These are phyloP conservation scores for Hypercompe scribonia DNA, from an alignment of 2,888 invertebrate species.

Conservation along the genomic window DNA sequence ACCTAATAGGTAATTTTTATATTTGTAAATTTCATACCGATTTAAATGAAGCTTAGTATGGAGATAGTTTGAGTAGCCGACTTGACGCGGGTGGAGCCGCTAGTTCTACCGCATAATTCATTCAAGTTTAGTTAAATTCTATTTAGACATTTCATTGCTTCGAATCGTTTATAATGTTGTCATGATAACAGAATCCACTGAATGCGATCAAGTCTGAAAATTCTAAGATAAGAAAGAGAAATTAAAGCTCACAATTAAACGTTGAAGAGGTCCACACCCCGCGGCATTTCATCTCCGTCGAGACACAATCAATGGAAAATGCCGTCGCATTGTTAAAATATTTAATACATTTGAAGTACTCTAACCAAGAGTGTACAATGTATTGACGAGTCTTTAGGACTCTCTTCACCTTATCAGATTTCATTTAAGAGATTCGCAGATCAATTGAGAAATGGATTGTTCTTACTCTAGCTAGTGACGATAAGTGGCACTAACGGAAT, in stretches of 20 bases:
- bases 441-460: background rate
- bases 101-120: too few relatives aligned
- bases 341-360: background rate
- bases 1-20: too few relatives aligned
- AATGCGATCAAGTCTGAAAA: background rate
- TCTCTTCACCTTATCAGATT: background rate
- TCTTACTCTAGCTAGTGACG: background rate
- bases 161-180: background rate
- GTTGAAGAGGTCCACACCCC: background rate
- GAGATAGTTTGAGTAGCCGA: too few relatives aligned
- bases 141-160: background rate
- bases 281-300: background rate
- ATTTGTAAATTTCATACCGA: too few relatives aligned
- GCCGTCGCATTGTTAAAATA: background rate
- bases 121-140: background rate
- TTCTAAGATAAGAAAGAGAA: background rate
- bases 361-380: background rate
- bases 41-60: too few relatives aligned
- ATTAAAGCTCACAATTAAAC: background rate
- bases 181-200: background rate
- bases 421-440: background rate
- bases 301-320: background rate
- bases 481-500: background rate
- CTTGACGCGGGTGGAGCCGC: too few relatives aligned
- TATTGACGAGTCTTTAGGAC: background rate